Evolutionary conservation across 2,113 vertebrate genomes (phyloP).

Genomic region (Salvelinus alpinus): DNA sequence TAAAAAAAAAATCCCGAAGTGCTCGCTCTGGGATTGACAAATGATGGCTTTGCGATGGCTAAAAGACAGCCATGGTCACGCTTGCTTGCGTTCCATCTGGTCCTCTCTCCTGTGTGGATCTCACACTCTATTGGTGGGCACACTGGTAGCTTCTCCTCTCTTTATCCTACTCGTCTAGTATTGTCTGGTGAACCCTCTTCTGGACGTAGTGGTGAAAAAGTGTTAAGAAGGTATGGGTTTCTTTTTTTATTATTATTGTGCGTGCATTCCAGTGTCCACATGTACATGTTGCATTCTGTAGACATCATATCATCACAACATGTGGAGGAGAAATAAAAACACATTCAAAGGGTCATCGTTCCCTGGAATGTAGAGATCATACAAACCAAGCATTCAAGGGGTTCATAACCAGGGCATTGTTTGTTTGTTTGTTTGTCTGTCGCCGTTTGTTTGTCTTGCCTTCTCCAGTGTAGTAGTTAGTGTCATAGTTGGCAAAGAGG

Average conservation of each 20-base stretch:
- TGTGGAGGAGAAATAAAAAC: slow-evolving; percentile 64
- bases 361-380: slow-evolving; percentile 86
- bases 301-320: slow-evolving; percentile 53
- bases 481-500: slow-evolving; percentile 13
- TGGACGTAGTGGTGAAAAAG: slow-evolving; percentile 47
- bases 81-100: slow-evolving; percentile 28
- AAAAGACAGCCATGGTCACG: slow-evolving; percentile 68
- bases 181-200: slow-evolving; percentile 79
- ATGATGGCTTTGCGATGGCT: slow-evolving; percentile 80
- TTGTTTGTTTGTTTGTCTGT: slow-evolving; percentile 44
- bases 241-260: slow-evolving; percentile 49
- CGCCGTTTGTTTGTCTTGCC: slow-evolving; percentile 41
- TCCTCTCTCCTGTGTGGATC: slow-evolving; percentile 66
- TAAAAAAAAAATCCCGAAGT: slow-evolving; percentile 61
- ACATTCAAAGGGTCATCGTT: slow-evolving; percentile 75
- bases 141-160: slow-evolving; percentile 62
- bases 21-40: slow-evolving; percentile 77
- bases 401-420: slow-evolving; percentile 38
- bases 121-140: slow-evolving; percentile 64
- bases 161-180: slow-evolving; percentile 62
- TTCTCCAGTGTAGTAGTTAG: slow-evolving; percentile 30
- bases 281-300: slow-evolving; percentile 75
- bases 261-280: slow-evolving; percentile 68
- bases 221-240: slow-evolving; percentile 52
- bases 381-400: slow-evolving; percentile 68